Percentiles rank a stretch among this genome's conserved stretches.
These are phyloP conservation scores for Geodia barretti DNA, from an alignment of 37 sponge, comb jelly and placozoan species.

Conservation along the genomic window DNA sequence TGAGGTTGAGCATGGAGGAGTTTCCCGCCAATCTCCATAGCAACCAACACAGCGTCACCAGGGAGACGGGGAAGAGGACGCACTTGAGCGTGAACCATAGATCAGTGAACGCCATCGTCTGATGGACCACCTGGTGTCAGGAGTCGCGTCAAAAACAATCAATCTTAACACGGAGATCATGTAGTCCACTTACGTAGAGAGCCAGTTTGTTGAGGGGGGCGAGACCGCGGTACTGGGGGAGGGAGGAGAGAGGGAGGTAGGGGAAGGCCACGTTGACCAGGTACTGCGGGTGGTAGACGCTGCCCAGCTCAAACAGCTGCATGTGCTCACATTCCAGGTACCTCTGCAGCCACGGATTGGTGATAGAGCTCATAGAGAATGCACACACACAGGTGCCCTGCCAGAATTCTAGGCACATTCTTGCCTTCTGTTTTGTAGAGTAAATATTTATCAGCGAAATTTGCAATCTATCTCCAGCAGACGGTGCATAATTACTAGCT, in stretches of 20 bases:
- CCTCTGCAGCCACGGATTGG: too few relatives aligned
- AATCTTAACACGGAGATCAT: too few relatives aligned
- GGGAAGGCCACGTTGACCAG: constrained; percentile 63
- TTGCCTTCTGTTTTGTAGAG: too few relatives aligned
- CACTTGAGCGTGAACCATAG: constrained; percentile 65
- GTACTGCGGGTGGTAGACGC: constrained; percentile 68
- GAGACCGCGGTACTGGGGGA: constrained; percentile 51
- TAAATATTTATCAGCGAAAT: too few relatives aligned
- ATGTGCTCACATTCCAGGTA: constrained; percentile 69
- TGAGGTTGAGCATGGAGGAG: neutral
- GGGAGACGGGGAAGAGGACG: constrained; percentile 44
- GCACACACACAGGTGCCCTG: too few relatives aligned
- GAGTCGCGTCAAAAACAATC: neutral
- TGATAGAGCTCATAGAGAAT: too few relatives aligned
- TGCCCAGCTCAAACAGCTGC: constrained; percentile 80
- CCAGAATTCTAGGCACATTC: too few relatives aligned
- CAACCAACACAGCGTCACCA: constrained; percentile 10
- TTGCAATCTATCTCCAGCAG: too few relatives aligned
- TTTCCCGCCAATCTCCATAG: constrained; percentile 8
- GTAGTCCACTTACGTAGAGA: constrained; percentile 65
- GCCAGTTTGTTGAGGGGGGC: constrained; percentile 34
- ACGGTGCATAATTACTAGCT: too few relatives aligned
- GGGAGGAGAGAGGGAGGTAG: constrained; percentile 53
- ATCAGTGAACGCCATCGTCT: constrained; percentile 56
- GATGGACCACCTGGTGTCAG: constrained; percentile 72